Base-by-base conservation (phyloP, 2,888 invertebrate species). In the Toxonevra muliebris region DNA sequence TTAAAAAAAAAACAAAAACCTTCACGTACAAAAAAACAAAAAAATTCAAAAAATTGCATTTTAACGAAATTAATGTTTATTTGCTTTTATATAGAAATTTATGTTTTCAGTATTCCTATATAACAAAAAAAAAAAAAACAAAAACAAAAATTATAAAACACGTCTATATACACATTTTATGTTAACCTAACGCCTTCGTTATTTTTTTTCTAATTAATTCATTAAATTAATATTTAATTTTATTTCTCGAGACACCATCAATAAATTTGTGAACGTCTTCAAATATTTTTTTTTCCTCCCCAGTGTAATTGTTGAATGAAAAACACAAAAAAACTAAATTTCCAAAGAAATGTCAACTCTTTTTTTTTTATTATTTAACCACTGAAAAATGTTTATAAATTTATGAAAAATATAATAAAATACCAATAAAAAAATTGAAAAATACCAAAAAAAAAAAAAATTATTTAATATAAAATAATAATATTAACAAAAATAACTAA, bases 1-100 rank as follows among this genome's bases (percentile, higher is more conserved):
- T 30, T 4, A 30, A 30, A 30, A 59, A 50, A 48, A 42, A 64
- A 57, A 20, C 45, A 57, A 63, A 58, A 57, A 43, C 73, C 74
- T 74, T 75, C 73, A 73, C 73, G 77, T 76, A 74, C 73, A 69
- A 70, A 74, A 69, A 73, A 73, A 71, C 70, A 70, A 72, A 70
- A 73, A 74, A 69, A 71, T 74, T 73, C 73, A 75, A 76, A 53
- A 53, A 54, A n/a, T 13, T 20, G n/a, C 7, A 54, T 40, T 40
- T 40, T n/a, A 13, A n/a, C 40, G 12, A 54, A 54, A 54, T 53
- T 19, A 54, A 40, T 54, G 54, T 20, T 40, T n/a, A n/a, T 40
- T 20, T 20, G 20, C 17, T 11, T 54, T 20, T 19, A 40, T 19
- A 7, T 54, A 40, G 20, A 12, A 40, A 40, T 30, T n/a, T 55